Evolutionary conservation across 2,113 vertebrate genomes (phyloP).

Genomic region (Rhagologus leucostigma): DNA sequence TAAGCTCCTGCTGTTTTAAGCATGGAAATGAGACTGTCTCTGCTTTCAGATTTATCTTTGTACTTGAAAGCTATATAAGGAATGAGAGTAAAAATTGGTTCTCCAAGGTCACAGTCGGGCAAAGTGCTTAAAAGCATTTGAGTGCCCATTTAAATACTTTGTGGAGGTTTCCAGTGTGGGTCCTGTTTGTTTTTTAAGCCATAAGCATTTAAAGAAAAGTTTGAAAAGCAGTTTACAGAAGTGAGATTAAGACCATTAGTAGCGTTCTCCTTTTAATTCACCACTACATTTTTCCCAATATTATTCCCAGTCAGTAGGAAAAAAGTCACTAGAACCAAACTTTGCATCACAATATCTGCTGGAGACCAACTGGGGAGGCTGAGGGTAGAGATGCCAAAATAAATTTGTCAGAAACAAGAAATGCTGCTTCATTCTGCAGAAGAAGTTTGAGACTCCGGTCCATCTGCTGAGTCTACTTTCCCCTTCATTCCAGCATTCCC

Average conservation of each 20-base stretch:
- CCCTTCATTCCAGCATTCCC: background rate
- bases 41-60: background rate
- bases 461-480: background rate
- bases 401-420: background rate
- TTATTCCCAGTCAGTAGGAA: background rate
- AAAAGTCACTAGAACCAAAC: background rate
- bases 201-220: background rate
- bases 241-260: background rate
- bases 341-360: background rate
- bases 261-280: background rate
- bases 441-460: background rate
- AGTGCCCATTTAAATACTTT: background rate
- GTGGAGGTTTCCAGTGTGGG: background rate
- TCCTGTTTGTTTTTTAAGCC: background rate
- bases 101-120: background rate
- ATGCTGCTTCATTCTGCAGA: background rate
- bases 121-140: background rate
- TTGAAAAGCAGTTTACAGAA: background rate
- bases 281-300: background rate
- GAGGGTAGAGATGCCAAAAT: background rate
- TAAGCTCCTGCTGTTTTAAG: background rate
- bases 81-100: background rate
- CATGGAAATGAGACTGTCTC: background rate
- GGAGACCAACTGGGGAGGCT: fast-evolving
- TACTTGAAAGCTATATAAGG: background rate